Evolutionary conservation across 1,140 invertebrate species (phyloP).

Genomic region (Matsumurasca onukii): DNA sequence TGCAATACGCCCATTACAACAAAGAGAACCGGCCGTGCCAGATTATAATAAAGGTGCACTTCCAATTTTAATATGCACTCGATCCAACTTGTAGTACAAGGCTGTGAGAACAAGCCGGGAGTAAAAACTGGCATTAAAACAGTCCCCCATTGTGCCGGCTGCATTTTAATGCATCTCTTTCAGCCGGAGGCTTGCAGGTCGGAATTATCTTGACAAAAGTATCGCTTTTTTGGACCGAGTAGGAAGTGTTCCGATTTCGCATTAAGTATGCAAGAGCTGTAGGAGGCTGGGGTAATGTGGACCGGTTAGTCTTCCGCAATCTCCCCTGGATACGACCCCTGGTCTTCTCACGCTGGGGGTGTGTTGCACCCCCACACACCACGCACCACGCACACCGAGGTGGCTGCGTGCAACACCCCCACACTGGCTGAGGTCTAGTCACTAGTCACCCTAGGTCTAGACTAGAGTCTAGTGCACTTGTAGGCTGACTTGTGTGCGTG

Average conservation of each 20-base stretch:
- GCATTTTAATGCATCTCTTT: slow-evolving; percentile 12
- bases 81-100: not conserved
- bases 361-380: too few species aligned
- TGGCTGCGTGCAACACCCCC: too few species aligned
- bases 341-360: slow-evolving; percentile 3
- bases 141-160: slow-evolving; percentile 4
- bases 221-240: slow-evolving; percentile 11
- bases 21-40: not conserved
- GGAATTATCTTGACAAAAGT: slow-evolving; percentile 16
- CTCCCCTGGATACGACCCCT: too few species aligned
- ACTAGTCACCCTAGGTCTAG: too few species aligned
- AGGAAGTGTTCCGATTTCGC: slow-evolving; percentile 7
- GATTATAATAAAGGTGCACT: not conserved
- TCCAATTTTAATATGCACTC: slow-evolving; percentile 9
- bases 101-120: slow-evolving; percentile 3
- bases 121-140: slow-evolving; percentile 4
- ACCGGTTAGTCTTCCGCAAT: slow-evolving; percentile 6
- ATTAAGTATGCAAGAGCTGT: slow-evolving; percentile 3
- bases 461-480: too few species aligned
- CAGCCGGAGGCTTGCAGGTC: too few species aligned
- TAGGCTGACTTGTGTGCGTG: too few species aligned
- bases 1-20: slow-evolving; percentile 1
- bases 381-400: too few species aligned
- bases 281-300: not conserved
- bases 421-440: too few species aligned